Evolutionary conservation across 2,797 vertebrate genomes (phyloP).

Genomic region (Rhinoraja longicauda): DNA sequence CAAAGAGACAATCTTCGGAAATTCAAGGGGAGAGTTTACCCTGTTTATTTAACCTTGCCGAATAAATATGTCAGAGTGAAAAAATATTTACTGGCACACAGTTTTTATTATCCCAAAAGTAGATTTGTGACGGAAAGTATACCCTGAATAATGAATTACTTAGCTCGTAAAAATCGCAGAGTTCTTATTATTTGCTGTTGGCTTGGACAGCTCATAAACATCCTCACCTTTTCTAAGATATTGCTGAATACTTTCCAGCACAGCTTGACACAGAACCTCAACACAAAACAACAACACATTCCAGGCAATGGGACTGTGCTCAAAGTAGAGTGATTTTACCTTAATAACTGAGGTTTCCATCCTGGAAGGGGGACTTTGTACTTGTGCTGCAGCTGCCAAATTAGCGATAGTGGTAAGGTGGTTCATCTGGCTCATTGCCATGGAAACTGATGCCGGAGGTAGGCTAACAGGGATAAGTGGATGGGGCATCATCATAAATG

Average conservation of each 20-base stretch:
- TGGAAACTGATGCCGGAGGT: conserved; percentile 97
- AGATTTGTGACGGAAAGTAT: background rate
- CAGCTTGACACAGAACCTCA: background rate
- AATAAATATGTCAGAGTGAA: background rate
- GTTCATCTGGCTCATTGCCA: conserved; percentile 99
- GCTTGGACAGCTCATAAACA: background rate
- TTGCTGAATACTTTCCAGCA: background rate
- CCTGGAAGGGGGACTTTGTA: conserved; percentile 89
- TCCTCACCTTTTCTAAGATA: background rate
- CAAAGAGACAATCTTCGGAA: background rate
- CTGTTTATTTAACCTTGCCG: background rate
- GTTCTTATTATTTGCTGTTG: background rate
- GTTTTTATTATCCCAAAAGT: background rate
- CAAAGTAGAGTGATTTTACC: conserved; percentile 60
- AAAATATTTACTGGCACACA: background rate
- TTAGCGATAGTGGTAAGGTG: conserved; percentile 98
- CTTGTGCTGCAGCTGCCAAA: conserved; percentile 96
- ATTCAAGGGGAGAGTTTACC: background rate
- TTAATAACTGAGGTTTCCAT: conserved; percentile 99
- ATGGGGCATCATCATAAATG: conserved; percentile 99
- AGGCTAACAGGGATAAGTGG: conserved; percentile 97
- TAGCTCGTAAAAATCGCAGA: background rate
- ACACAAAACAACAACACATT: background rate
- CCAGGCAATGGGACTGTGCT: background rate
- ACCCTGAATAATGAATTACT: background rate